Evolutionary conservation across 2,797 vertebrate genomes (phyloP).

Genomic region (Coregonus suidteri): DNA sequence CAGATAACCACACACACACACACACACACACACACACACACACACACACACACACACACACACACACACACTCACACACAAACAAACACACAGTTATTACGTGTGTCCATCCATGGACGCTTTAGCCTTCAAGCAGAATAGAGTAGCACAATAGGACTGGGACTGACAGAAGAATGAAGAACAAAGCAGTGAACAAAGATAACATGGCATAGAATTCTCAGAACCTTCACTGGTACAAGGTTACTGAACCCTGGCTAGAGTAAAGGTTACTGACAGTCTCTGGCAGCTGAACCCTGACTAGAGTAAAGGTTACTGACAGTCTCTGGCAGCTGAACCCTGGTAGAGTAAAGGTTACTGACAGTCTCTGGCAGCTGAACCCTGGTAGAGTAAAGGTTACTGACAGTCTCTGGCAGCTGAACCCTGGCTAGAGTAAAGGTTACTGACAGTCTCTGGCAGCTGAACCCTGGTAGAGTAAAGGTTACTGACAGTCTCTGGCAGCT

Average conservation of each 20-base stretch:
- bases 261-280: not conserved
- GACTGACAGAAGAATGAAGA: conserved; percentile 42
- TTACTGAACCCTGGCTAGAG: too few species aligned
- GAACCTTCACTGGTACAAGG: conserved; percentile 31
- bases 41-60: not conserved
- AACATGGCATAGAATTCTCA: conserved; percentile 30
- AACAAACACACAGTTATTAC: conserved; percentile 47
- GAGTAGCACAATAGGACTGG: conserved; percentile 47
- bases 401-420: too few species aligned
- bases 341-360: too few species aligned
- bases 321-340: too few species aligned
- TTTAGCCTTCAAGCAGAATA: conserved; percentile 60
- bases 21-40: not conserved
- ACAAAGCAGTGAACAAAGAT: conserved; percentile 53
- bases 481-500: too few species aligned
- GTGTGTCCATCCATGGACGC: conserved; percentile 43
- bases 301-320: too few species aligned
- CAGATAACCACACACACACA: conserved; percentile 32
- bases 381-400: too few species aligned
- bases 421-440: too few species aligned
- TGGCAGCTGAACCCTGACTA: conserved; percentile 3
- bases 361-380: too few species aligned
- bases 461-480: too few species aligned
- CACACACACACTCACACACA: too few species aligned
- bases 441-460: too few species aligned